Conservation (phyloP, 2,797 vertebrate genomes). For the Sparus aurata region DNA sequence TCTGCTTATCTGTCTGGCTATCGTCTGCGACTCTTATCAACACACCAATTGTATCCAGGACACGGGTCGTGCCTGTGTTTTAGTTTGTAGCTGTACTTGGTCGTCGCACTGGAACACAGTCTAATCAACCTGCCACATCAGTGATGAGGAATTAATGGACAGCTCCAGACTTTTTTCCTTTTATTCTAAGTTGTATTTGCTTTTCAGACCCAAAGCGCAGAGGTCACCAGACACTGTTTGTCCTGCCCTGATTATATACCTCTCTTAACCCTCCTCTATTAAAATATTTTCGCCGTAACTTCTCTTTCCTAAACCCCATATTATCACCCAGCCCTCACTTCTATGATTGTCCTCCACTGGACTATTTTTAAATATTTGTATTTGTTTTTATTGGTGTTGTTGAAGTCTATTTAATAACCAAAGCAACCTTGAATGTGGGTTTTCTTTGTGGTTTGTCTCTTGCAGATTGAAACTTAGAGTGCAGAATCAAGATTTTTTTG, state of each 20-base stretch:
- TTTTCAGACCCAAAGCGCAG: background rate
- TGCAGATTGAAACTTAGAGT: background rate
- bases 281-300: background rate
- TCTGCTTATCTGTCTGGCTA: conserved; percentile 73
- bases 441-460: background rate
- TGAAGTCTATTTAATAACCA: background rate
- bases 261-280: background rate
- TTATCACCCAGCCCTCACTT: background rate
- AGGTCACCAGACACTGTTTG: background rate
- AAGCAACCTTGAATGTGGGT: background rate
- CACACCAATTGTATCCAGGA: conserved; percentile 64
- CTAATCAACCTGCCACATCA: conserved; percentile 31
- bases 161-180: conserved; percentile 15
- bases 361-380: no score
- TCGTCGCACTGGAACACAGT: conserved; percentile 38
- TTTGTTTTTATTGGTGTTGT: background rate
- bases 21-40: conserved; percentile 72
- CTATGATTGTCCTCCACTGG: background rate
- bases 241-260: background rate
- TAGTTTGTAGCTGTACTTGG: conserved; percentile 34
- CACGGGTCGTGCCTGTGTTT: conserved; percentile 42
- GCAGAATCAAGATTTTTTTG: background rate
- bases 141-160: conserved; percentile 35
- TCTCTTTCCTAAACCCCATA: background rate
- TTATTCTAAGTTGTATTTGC: background rate